Evolutionary conservation across 2,888 invertebrate genomes (phyloP).

Genomic region (Mellilla xanthometata): DNA sequence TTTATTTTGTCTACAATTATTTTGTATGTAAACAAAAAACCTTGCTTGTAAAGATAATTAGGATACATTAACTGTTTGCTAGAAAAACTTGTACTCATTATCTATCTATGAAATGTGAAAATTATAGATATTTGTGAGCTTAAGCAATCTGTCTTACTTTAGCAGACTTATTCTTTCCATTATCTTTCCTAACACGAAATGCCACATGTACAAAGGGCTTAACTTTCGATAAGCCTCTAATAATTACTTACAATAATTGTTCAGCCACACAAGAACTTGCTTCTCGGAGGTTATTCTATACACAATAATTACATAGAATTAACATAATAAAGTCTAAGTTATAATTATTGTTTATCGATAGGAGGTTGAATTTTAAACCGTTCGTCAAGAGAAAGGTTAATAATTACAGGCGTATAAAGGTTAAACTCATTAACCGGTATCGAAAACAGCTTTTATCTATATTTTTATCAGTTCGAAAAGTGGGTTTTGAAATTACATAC

Average conservation of each 20-base stretch:
- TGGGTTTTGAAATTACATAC: conserved; percentile 1
- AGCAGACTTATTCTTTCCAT: too few relatives aligned
- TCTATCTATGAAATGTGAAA: too few relatives aligned
- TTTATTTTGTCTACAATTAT: too few relatives aligned
- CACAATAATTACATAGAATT: conserved; percentile 14
- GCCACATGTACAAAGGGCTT: too few relatives aligned
- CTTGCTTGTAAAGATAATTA: too few relatives aligned
- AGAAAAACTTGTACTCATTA: too few relatives aligned
- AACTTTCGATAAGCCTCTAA: too few relatives aligned
- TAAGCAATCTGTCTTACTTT: too few relatives aligned
- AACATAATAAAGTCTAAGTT: conserved; percentile 14
- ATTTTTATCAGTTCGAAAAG: conserved; percentile 1
- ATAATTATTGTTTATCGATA: conserved; percentile 19
- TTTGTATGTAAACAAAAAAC: too few relatives aligned
- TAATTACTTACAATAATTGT: not conserved
- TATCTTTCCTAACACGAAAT: too few relatives aligned
- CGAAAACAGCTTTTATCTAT: conserved; percentile 6
- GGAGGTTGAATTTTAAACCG: conserved; percentile 16
- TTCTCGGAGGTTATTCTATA: conserved; percentile 5
- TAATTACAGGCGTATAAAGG: conserved; percentile 16
- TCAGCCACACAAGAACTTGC: not conserved
- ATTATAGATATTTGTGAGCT: too few relatives aligned
- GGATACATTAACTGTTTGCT: too few relatives aligned
- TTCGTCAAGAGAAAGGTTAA: conserved; percentile 22
- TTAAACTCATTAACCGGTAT: conserved; percentile 11